Evolutionary conservation across 2,797 vertebrate species (phyloP), one percentile per base, ranked within the genome.

Genomic region (Syngnathus rostellatus): DNA sequence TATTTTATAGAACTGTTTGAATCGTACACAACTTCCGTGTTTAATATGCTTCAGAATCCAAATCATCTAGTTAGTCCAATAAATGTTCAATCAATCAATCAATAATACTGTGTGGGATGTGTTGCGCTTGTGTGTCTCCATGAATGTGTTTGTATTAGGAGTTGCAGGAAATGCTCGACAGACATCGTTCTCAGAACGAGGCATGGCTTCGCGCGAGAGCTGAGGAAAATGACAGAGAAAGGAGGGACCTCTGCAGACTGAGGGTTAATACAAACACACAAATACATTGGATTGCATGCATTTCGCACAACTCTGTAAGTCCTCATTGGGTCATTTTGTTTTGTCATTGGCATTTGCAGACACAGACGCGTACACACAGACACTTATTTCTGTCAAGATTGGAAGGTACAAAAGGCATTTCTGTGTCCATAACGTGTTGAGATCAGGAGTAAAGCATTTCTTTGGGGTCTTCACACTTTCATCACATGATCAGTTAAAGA

Each of bases 171-270:
- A 90, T 92, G 87, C 58, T 92, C 64, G 85, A 88, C 77, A 85
- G 71, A 60, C 78, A 80, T 72, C 77, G 73, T 48, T 77, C 60
- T 55, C 77, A 90, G 81, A 93, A 92, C 2, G 85, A 91, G 77
- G 80, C 80, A 1, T 92, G 87, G 88, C 81, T 93, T 2, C 84
- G 83, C 68, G 86, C 82, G 3, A 86, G 83, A 41, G 87, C 81
- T 0, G 88, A 91, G 23, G 88, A 92, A 67, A 94, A 92, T 7
- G 81, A 88, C 81, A 80, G 80, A 66, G 84, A 93, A 83, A 90
- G 82, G 78, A 89, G 68, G 69, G 76, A 83, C 58, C 75, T 83
- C 23, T 78, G 70, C 79, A 88, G 90, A 83, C 41, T 11, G 31
- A 4, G 31, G 3, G 31, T 31, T 4, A 31, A 65, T 3, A 41